A percentile compares a stretch with the other conserved stretches of the same genome.
Evolutionary conservation across 1,140 invertebrate genomes (phyloP).

Genomic region (Orius insidiosus): DNA sequence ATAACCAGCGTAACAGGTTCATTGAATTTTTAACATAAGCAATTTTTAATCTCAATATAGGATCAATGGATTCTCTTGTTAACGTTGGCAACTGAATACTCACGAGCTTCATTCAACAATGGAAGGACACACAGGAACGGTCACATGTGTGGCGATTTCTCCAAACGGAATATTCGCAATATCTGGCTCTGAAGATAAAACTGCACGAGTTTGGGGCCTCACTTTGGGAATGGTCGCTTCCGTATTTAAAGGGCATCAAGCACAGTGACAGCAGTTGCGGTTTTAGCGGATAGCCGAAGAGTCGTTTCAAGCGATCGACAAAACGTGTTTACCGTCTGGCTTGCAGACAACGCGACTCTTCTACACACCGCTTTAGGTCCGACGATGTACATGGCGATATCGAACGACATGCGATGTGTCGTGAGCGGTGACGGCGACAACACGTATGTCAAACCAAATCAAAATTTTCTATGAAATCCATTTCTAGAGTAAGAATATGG

Average conservation of each 20-base stretch:
- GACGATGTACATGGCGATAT: constrained; percentile 45
- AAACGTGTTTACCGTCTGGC: constrained; percentile 57
- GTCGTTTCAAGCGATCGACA: constrained; percentile 56
- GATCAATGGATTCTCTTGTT: constrained; percentile 51
- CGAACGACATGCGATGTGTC: constrained; percentile 62
- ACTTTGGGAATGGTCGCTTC: constrained; percentile 45
- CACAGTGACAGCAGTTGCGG: constrained; percentile 49
- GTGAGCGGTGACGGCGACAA: constrained; percentile 34
- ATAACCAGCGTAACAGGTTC: constrained; percentile 58
- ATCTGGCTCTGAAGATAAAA: constrained; percentile 66
- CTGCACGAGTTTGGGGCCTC: constrained; percentile 61
- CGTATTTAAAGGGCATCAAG: constrained; percentile 51
- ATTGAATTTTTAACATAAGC: too few species aligned
- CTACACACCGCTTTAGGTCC: constrained; percentile 47
- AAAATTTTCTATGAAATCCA: neutral
- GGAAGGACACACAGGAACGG: constrained; percentile 53
- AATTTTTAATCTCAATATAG: constrained; percentile 18
- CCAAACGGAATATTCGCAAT: constrained; percentile 61
- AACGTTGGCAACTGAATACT: constrained; percentile 65
- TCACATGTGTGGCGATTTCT: constrained; percentile 62
- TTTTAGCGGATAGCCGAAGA: constrained; percentile 56
- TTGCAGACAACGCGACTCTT: constrained; percentile 56
- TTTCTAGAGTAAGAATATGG: constrained; percentile 45
- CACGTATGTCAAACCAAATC: constrained; percentile 22
- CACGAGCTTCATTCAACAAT: constrained; percentile 55